Conservation (phyloP, 30 jellyfish, hydroid and myxozoan genomes). For the Aurelia coerulea region DNA sequence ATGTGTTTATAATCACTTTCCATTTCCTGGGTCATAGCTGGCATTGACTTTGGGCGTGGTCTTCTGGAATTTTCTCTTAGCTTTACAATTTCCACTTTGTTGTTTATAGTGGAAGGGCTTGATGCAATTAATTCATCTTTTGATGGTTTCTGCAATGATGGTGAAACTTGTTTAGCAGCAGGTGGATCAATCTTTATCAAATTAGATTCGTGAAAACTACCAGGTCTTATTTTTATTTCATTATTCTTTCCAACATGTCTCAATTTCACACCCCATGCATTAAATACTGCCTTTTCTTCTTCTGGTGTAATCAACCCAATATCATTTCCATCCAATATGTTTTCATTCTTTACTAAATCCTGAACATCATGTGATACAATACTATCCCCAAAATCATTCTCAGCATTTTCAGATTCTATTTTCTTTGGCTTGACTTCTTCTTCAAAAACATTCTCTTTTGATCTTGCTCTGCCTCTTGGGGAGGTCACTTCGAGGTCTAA, state of each 20-base stretch:
- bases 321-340: background rate
- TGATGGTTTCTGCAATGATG: background rate
- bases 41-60: slow-evolving; percentile 64
- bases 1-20: background rate
- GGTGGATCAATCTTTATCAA: background rate
- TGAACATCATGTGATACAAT: slow-evolving; percentile 62
- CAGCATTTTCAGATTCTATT: background rate
- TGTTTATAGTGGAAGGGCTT: background rate
- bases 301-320: slow-evolving; percentile 35
- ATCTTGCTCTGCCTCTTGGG: background rate
- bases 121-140: background rate
- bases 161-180: background rate
- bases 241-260: slow-evolving; percentile 26
- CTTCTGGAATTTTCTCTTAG: slow-evolving; percentile 8
- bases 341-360: background rate
- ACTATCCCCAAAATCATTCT: slow-evolving; percentile 30
- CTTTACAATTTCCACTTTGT: background rate
- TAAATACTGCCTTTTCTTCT: slow-evolving; percentile 52
- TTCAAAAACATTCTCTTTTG: no score
- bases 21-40: slow-evolving; percentile 33
- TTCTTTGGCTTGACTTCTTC: background rate
- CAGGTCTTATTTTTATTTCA: background rate
- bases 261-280: slow-evolving; percentile 79
- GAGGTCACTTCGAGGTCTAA: slow-evolving; percentile 1
- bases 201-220: background rate